Evolutionary conservation across 2,113 vertebrate species (phyloP).

Genomic region (human): GRCh38 chr3:72143001-72143500

Average conservation of each 20-base stretch:
- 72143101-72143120: too few species aligned
- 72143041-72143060: not conserved
- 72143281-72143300: not conserved
- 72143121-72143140: too few species aligned
- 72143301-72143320: not conserved
- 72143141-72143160: not conserved
- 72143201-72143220: not conserved
- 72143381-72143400: not conserved
- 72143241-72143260: rapidly evolving
- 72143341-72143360: not conserved
- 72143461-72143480: rapidly evolving
- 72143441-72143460: not conserved
- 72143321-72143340: not conserved
- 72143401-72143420: not conserved
- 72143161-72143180: not conserved
- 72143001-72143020: not conserved
- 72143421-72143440: not conserved
- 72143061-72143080: not conserved
- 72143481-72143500: too few species aligned
- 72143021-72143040: not conserved
- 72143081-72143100: not conserved
- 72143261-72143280: not conserved
- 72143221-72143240: not conserved
- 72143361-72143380: not conserved
- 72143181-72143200: not conserved